Conservation (phyloP, 2,888 invertebrate species). For the Augochlorella aurata region DNA sequence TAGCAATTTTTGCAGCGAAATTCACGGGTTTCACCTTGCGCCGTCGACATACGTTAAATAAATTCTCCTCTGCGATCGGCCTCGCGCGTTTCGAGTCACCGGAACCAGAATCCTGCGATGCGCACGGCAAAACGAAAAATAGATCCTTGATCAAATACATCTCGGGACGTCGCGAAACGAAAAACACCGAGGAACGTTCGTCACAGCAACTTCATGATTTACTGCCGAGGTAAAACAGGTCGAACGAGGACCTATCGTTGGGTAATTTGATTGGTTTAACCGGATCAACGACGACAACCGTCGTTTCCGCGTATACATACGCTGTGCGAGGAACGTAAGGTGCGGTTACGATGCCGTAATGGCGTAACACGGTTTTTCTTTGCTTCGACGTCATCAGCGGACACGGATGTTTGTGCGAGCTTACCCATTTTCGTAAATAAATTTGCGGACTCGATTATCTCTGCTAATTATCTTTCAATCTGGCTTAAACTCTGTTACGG, state of each 20-base stretch:
- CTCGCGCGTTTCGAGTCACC: not conserved
- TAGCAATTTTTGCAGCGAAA: not conserved
- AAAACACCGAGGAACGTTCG: slow-evolving; percentile 23
- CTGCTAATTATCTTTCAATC: not conserved
- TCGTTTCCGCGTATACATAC: slow-evolving; percentile 18
- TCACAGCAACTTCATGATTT: slow-evolving; percentile 45
- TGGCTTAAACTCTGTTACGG: too few relatives aligned
- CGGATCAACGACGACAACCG: slow-evolving; percentile 57
- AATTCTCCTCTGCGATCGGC: not conserved
- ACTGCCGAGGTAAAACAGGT: slow-evolving; percentile 36
- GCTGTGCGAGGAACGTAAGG: slow-evolving; percentile 11
- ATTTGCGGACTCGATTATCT: not conserved
- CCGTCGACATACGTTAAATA: slow-evolving; percentile 16
- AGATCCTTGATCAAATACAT: slow-evolving; percentile 33
- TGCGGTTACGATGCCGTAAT: slow-evolving; percentile 11
- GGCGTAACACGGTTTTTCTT: slow-evolving; percentile 15
- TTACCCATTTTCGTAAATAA: not conserved
- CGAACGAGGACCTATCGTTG: slow-evolving; percentile 38
- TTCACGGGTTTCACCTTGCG: slow-evolving; percentile 26
- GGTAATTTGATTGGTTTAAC: slow-evolving; percentile 73
- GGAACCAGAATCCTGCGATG: not conserved
- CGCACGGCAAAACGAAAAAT: not conserved
- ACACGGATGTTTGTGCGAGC: not conserved
- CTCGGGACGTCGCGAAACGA: not conserved
- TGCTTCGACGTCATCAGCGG: not conserved